A percentile compares a stretch with the other conserved stretches of the same genome.
Conservation (phyloP, 2,113 vertebrate genomes). For the Rutilus rutilus region DNA sequence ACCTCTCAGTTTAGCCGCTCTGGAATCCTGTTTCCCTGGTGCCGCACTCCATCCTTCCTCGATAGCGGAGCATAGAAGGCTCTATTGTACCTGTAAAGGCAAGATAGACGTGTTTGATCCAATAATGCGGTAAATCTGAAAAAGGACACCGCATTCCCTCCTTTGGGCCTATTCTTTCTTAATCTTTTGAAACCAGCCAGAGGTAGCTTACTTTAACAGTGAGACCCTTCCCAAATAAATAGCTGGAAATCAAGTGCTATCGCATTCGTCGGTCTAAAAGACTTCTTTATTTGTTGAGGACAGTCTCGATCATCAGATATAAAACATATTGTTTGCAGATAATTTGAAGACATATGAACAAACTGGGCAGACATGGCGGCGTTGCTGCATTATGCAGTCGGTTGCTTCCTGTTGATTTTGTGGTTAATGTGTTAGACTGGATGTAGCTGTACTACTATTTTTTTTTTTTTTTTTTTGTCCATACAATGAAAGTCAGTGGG, state of each 20-base stretch:
- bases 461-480: background rate
- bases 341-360: background rate
- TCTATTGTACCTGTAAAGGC: conserved; percentile 63
- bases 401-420: background rate
- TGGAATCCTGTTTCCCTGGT: conserved; percentile 59
- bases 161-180: conserved; percentile 33
- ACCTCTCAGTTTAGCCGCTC: conserved; percentile 21
- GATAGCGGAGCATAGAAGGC: conserved; percentile 33
- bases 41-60: conserved; percentile 2
- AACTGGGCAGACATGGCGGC: background rate
- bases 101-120: conserved; percentile 62
- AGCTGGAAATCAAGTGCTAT: conserved; percentile 44
- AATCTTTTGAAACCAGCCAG: background rate
- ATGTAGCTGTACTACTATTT: no score
- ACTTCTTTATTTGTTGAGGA: background rate
- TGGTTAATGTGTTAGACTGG: background rate
- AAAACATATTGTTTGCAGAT: background rate
- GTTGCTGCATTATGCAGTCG: background rate
- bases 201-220: conserved; percentile 46
- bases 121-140: conserved; percentile 31
- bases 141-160: conserved; percentile 47
- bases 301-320: background rate
- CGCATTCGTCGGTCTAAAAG: conserved; percentile 4
- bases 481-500: background rate
- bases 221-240: conserved; percentile 52